These are phyloP conservation scores for Indicator maculatus DNA, from an alignment of 2,113 vertebrate species.

Conservation along the genomic window DNA sequence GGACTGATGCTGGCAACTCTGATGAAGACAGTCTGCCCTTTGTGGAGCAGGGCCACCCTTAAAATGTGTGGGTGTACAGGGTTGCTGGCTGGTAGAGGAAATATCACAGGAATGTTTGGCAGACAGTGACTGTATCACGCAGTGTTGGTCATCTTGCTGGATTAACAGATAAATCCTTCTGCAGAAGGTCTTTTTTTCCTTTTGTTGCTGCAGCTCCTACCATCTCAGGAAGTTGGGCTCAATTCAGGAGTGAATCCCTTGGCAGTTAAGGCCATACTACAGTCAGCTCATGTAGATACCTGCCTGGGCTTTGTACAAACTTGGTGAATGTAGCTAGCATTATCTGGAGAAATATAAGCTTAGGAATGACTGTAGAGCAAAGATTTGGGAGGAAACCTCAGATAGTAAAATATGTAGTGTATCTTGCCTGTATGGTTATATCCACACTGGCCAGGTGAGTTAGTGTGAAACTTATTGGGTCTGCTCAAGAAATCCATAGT, in stretches of 20 bases:
- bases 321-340: neutral
- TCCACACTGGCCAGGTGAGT: neutral
- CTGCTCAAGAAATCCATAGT: neutral
- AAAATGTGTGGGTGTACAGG: neutral
- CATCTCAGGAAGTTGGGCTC: neutral
- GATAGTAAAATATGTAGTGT: neutral
- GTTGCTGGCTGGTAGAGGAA: neutral
- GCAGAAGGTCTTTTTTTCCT: neutral
- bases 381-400: neutral
- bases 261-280: no score
- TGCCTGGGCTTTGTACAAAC: neutral
- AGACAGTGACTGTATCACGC: neutral
- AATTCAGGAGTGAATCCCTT: neutral
- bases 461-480: neutral
- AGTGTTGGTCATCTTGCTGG: neutral
- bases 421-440: neutral
- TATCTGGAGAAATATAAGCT: neutral
- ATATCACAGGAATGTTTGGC: neutral
- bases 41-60: neutral
- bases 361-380: neutral
- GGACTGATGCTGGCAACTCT: neutral
- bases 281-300: neutral
- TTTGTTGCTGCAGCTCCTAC: neutral
- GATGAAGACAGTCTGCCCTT: neutral
- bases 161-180: neutral